phyloP scores from a whole-genome alignment of 1,140 invertebrate species.

The Musca domestica region DNA sequence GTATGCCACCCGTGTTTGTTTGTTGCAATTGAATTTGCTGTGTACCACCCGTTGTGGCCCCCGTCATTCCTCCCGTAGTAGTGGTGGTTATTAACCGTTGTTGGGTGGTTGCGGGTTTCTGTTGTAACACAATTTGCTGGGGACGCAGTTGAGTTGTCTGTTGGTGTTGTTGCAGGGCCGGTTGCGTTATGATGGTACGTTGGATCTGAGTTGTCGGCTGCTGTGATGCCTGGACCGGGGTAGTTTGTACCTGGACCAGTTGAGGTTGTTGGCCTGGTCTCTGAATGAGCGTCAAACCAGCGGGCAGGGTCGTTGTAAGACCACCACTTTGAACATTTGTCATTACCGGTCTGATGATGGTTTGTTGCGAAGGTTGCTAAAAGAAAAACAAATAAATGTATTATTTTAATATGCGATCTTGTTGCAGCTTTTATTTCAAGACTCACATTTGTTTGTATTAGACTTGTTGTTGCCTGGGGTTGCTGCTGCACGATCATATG shows the following conservation, averaged over 20 bases:
- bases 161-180: constrained; percentile 33
- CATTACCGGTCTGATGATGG: constrained; percentile 50
- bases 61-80: constrained; percentile 38
- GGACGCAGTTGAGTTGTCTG: constrained; percentile 41
- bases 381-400: not conserved
- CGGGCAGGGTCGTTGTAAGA: constrained; percentile 41
- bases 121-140: constrained; percentile 48
- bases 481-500: constrained; percentile 46
- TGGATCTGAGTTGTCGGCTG: constrained; percentile 38
- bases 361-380: constrained; percentile 45
- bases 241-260: constrained; percentile 50
- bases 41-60: constrained; percentile 40
- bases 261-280: constrained; percentile 52
- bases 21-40: constrained; percentile 52
- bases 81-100: constrained; percentile 51
- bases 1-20: constrained; percentile 13
- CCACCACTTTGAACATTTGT: constrained; percentile 29
- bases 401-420: constrained; percentile 7
- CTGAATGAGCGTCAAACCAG: constrained; percentile 51
- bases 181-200: constrained; percentile 36
- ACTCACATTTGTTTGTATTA: constrained; percentile 39
- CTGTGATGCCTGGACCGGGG: constrained; percentile 25
- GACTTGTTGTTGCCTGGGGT: constrained; percentile 33
- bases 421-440: constrained; percentile 39
- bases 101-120: constrained; percentile 47